Percentiles rank a stretch among this genome's conserved stretches.
Evolutionary conservation across 2,888 invertebrate species (phyloP).

Genomic region (Sminthurinus aureus): DNA sequence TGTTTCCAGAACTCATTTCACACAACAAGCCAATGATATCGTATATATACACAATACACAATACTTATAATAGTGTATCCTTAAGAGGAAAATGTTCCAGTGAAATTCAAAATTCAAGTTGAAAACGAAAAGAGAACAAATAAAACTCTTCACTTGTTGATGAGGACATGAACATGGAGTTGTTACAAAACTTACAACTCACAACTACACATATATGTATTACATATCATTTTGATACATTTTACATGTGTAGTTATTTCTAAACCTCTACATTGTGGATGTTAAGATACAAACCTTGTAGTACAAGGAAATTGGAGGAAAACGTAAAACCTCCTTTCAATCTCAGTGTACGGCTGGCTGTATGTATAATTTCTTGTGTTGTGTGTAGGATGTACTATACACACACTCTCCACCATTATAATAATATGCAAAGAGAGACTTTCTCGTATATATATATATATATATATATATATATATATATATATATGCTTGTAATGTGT

Average conservation of each 20-base stretch:
- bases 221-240: neutral
- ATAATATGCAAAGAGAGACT: no score
- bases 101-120: neutral
- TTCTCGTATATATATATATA: no score
- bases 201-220: neutral
- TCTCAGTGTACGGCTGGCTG: no score
- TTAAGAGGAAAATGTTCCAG: neutral
- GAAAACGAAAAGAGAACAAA: neutral
- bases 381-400: neutral
- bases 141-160: conserved; percentile 13
- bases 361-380: neutral
- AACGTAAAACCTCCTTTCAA: no score
- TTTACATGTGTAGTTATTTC: no score
- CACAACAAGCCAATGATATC: neutral
- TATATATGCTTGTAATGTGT: neutral
- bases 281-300: no score
- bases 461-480: no score
- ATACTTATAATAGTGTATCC: neutral
- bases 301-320: no score
- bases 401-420: neutral
- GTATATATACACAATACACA: neutral
- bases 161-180: no score
- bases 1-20: neutral
- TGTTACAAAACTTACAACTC: no score
- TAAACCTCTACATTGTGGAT: no score